Evolutionary conservation across 2,113 vertebrate species (phyloP).

Genomic region (Zosterops lateralis): DNA sequence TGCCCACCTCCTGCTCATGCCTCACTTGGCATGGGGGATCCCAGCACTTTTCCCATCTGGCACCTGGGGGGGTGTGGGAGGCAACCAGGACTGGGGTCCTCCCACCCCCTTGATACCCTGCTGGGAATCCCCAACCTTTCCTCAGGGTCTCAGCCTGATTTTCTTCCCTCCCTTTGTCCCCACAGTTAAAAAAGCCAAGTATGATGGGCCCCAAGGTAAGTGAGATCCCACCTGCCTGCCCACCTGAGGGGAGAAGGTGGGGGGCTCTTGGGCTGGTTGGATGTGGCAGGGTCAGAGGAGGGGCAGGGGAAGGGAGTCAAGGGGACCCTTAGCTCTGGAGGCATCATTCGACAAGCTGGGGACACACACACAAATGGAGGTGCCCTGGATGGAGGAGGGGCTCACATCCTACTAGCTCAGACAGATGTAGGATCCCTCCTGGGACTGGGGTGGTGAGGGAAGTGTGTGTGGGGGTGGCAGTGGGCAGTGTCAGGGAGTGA

Average conservation of each 20-base stretch:
- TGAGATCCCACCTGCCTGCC: neutral
- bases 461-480: neutral
- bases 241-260: accelerated
- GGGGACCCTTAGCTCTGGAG: neutral
- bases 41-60: neutral
- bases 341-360: neutral
- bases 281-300: neutral
- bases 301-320: neutral
- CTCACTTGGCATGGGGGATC: neutral
- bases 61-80: neutral
- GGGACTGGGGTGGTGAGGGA: neutral
- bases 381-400: accelerated
- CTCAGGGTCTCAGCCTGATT: neutral
- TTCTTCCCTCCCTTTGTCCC: neutral
- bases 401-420: neutral
- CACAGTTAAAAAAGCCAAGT: slow-evolving; percentile 95
- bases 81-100: neutral
- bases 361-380: neutral
- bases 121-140: neutral
- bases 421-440: neutral
- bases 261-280: neutral
- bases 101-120: neutral
- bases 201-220: slow-evolving; percentile 97
- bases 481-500: accelerated
- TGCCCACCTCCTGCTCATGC: neutral